Conservation (phyloP, 2,888 invertebrate species). For the Tyria jacobaeae region DNA sequence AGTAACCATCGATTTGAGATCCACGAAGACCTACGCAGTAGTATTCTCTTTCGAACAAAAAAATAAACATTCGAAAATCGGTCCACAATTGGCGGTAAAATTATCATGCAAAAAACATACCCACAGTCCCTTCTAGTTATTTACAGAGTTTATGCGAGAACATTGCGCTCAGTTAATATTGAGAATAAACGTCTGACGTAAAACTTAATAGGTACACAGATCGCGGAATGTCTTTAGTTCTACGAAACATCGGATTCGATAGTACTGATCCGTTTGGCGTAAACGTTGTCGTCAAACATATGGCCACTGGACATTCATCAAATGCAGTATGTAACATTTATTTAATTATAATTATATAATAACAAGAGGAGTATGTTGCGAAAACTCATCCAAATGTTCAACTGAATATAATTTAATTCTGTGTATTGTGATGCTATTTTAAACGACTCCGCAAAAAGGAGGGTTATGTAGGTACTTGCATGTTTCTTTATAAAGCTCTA, state of each 20-base stretch:
- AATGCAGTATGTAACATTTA: too few relatives aligned
- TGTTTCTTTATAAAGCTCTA: too few relatives aligned
- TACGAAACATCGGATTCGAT: background rate
- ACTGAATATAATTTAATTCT: background rate
- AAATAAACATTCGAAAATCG: too few relatives aligned
- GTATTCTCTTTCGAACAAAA: too few relatives aligned
- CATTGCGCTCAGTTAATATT: background rate
- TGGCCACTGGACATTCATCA: background rate
- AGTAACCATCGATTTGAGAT: too few relatives aligned
- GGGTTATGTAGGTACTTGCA: too few relatives aligned
- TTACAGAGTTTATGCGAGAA: background rate
- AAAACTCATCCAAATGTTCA: background rate
- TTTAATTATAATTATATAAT: too few relatives aligned
- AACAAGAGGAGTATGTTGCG: background rate
- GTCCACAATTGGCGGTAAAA: too few relatives aligned
- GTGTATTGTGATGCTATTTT: background rate
- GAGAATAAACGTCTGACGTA: background rate
- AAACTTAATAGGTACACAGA: background rate
- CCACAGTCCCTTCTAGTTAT: too few relatives aligned
- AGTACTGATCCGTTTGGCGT: background rate
- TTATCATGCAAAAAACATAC: too few relatives aligned
- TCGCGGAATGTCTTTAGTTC: slow-evolving; percentile 1
- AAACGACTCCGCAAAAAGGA: too few relatives aligned
- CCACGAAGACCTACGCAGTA: too few relatives aligned
- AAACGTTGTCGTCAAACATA: background rate